Evolutionary conservation across 2,888 invertebrate genomes (phyloP).

Genomic region (Mythimna pallens): DNA sequence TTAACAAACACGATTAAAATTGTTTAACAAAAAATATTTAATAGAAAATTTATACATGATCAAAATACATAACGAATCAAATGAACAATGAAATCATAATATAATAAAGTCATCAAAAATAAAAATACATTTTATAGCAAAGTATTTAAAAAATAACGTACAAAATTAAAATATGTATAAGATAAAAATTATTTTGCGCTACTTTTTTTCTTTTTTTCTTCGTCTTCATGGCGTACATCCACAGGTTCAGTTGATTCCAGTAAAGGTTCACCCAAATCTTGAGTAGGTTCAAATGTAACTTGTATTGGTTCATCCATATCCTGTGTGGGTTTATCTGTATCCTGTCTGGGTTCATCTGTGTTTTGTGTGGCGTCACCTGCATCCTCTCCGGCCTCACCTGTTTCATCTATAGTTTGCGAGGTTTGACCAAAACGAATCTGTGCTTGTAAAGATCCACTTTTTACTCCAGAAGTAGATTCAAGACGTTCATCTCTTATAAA

Average conservation of each 20-base stretch:
- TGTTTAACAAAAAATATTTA: too few species aligned
- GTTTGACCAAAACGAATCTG: background rate
- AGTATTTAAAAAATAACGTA: background rate
- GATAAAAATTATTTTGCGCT: constrained; percentile 6
- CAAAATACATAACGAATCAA: too few species aligned
- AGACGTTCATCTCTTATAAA: background rate
- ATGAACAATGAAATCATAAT: too few species aligned
- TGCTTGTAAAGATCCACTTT: background rate
- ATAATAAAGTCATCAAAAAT: too few species aligned
- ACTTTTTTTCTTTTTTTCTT: constrained; percentile 5
- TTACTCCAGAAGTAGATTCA: background rate
- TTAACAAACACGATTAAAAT: too few species aligned
- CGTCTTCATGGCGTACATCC: background rate
- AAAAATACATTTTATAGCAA: background rate
- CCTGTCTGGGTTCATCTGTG: background rate
- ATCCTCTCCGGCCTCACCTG: background rate
- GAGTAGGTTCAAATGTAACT: background rate
- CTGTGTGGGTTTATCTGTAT: background rate
- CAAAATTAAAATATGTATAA: background rate
- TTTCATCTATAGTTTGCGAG: background rate
- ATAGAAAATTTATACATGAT: too few species aligned
- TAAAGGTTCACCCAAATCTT: background rate
- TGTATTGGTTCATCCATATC: background rate
- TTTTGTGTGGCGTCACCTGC: background rate
- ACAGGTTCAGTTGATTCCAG: background rate